Evolutionary conservation across 2,888 invertebrate species (phyloP), one percentile per base, ranked within the genome.

Genomic region (Barypeithes pellucidus): DNA sequence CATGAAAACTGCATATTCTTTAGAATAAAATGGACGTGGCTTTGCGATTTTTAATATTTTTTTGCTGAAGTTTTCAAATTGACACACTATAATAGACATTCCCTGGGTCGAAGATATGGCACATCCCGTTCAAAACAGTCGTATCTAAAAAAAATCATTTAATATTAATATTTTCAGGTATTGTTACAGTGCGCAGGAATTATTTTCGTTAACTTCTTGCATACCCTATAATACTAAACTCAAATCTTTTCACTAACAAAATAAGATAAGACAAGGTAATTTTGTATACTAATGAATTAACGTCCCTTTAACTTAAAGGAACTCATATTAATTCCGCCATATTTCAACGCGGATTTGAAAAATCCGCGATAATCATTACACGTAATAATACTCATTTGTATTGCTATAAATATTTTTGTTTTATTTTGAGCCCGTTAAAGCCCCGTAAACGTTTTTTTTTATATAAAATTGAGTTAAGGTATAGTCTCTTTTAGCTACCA

Each of bases 361-460:
- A 45, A 12, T 16, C n/a, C 16, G 2, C 33, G n/a, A 20, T n/a
- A n/a, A n/a, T 50, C 11, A 33, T 52, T 50, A 50, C 22, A 52
- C 14, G 11, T 66, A 66, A 54, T 66, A 66, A 66, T 66, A 66
- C 66, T 66, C 54, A 57, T 54, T 12, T 41, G 66, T 66, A 66
- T 66, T 66, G 66, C 66, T 66, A 66, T 66, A 66, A 66, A 57
- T 66, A 66, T 24, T 66, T 66, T 54, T 52, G 29, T 66, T 54
- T 66, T 52, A 43, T 47, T 47, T 66, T 66, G 66, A 66, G 66
- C 66, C 54, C 41, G 8, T 61, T 20, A 45, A 61, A 61, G 61
- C 43, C 61, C 43, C 24, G 43, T 61, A 43, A 29, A 41, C 60
- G 43, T 41, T 61, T 36, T 61, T 22, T 61, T 29, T 45, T 24